phyloP scores from a whole-genome alignment of 2,113 vertebrate genomes.

The Acinonyx jubatus region DNA sequence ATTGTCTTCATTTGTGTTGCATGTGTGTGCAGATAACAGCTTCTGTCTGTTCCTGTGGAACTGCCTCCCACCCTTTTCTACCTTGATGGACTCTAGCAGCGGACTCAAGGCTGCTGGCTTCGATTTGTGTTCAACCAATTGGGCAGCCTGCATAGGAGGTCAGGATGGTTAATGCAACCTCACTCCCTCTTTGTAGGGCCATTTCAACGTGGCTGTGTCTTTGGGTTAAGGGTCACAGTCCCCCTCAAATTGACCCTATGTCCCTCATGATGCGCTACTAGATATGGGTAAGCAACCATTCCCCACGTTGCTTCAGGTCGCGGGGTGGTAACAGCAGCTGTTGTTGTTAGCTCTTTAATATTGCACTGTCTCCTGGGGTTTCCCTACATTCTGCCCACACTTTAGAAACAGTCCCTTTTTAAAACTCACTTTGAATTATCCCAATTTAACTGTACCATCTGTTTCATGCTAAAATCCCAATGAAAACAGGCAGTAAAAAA shows the following conservation, averaged over 20 bases:
- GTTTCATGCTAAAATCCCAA: not conserved
- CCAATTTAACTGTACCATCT: not conserved
- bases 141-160: not conserved
- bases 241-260: not conserved
- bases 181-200: not conserved
- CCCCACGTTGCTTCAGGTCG: too few relatives aligned
- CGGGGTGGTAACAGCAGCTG: not conserved
- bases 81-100: not conserved
- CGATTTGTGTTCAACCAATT: not conserved
- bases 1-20: not conserved
- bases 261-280: not conserved
- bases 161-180: not conserved
- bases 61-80: not conserved
- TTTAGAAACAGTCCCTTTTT: not conserved
- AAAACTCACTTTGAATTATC: not conserved
- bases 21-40: not conserved
- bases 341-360: not conserved
- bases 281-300: not conserved
- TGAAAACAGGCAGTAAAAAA: not conserved
- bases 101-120: not conserved
- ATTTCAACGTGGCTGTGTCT: too few relatives aligned
- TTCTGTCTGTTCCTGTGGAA: not conserved
- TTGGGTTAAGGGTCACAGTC: not conserved
- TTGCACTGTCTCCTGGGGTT: not conserved
- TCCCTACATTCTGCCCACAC: not conserved